Conservation (phyloP, 2,113 vertebrate species). For the Epinephelus moara region DNA sequence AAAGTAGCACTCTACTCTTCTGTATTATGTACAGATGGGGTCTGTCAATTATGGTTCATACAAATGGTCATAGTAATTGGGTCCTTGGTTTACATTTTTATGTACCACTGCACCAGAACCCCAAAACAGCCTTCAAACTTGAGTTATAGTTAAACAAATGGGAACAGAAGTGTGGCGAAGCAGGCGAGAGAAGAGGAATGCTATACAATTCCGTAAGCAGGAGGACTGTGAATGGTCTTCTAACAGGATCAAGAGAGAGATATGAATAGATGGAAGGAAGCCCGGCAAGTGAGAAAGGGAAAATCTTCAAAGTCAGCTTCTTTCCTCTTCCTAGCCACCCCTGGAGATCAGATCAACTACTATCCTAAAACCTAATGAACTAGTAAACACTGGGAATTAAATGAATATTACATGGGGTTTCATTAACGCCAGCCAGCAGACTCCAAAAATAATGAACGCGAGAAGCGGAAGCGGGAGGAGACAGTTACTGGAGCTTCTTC, state of each 20-base stretch:
- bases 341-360: constrained; percentile 77
- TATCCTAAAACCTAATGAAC: constrained; percentile 78
- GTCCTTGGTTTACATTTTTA: constrained; percentile 1
- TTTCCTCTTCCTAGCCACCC: constrained; percentile 57
- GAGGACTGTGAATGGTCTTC: constrained; percentile 33
- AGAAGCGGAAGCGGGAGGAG: constrained; percentile 49
- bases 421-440: constrained; percentile 74
- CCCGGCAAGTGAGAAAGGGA: constrained; percentile 17
- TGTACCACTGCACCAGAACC: constrained; percentile 28
- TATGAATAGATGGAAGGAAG: constrained; percentile 59
- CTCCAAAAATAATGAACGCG: constrained; percentile 72
- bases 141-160: constrained; percentile 18
- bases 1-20: background rate
- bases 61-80: background rate
- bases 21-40: background rate
- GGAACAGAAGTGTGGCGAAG: constrained; percentile 42
- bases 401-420: constrained; percentile 79
- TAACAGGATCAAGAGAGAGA: constrained; percentile 30
- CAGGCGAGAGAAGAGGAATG: constrained; percentile 19
- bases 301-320: constrained; percentile 68
- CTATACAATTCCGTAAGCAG: constrained; percentile 21
- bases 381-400: constrained; percentile 77
- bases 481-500: constrained; percentile 52
- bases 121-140: constrained; percentile 41
- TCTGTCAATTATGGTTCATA: background rate